These are phyloP conservation scores for Sminthurides bifidus DNA, from an alignment of 1,140 invertebrate genomes.

Conservation along the genomic window DNA sequence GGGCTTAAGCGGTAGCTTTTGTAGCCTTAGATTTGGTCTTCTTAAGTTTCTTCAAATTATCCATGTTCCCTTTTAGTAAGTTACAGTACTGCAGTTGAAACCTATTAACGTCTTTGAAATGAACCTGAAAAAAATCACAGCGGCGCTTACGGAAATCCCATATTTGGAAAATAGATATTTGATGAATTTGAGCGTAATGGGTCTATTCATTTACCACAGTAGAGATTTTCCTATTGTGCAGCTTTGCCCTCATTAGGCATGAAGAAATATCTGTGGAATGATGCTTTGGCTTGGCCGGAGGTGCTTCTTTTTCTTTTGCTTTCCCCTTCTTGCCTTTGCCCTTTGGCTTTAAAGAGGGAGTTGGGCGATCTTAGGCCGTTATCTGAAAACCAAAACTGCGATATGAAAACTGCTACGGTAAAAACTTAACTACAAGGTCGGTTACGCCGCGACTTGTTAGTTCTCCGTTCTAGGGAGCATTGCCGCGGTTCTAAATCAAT, in stretches of 20 bases:
- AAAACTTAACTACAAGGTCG: not conserved
- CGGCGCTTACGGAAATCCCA: not conserved
- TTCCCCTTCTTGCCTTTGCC: slow-evolving; percentile 9
- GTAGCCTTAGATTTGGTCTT: slow-evolving; percentile 57
- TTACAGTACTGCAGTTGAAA: slow-evolving; percentile 73
- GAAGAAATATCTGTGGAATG: slow-evolving; percentile 1
- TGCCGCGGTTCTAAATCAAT: not conserved
- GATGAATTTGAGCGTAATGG: slow-evolving; percentile 5
- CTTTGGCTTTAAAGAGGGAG: slow-evolving; percentile 5
- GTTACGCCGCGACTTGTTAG: not conserved
- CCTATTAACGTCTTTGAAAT: slow-evolving; percentile 68
- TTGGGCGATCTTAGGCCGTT: slow-evolving; percentile 7
- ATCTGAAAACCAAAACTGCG: slow-evolving; percentile 4
- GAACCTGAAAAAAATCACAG: slow-evolving; percentile 42
- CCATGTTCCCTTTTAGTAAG: slow-evolving; percentile 70
- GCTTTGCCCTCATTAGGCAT: slow-evolving; percentile 34
- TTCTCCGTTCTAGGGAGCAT: not conserved
- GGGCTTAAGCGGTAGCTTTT: slow-evolving; percentile 47
- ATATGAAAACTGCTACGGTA: not conserved
- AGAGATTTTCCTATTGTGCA: slow-evolving; percentile 61
- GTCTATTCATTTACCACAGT: slow-evolving; percentile 49
- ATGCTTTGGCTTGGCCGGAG: not conserved
- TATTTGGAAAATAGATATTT: not conserved
- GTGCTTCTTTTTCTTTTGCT: not conserved
- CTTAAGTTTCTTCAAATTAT: slow-evolving; percentile 72